Percentiles rank a stretch among this genome's conserved stretches.
phyloP scores from a whole-genome alignment of 2,113 vertebrate species.

The Microcebus murinus region DNA sequence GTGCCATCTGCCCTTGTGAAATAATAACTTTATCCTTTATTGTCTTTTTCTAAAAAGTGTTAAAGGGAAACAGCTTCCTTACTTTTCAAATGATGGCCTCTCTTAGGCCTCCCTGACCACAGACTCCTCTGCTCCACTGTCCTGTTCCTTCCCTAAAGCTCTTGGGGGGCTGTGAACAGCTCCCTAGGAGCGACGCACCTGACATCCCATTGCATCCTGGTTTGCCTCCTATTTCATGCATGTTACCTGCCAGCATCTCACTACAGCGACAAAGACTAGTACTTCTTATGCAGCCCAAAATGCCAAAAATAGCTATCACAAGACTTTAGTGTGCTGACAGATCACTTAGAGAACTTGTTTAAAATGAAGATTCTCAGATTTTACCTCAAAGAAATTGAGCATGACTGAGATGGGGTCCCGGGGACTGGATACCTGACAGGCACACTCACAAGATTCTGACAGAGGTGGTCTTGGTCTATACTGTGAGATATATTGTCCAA shows the following conservation, averaged over 20 bases:
- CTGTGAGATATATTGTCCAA: neutral
- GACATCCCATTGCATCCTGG: neutral
- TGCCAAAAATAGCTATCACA: neutral
- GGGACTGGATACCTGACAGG: neutral
- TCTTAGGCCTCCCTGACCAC: neutral
- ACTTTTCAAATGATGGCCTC: neutral
- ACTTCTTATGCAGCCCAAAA: neutral
- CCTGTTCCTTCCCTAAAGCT: neutral
- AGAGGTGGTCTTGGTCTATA: neutral
- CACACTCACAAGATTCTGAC: neutral
- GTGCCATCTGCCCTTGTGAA: neutral
- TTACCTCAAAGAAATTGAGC: neutral
- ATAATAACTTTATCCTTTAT: neutral
- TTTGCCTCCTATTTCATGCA: neutral
- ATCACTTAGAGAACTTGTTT: neutral
- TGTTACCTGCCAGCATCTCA: neutral
- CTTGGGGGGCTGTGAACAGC: neutral
- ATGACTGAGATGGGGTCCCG: neutral
- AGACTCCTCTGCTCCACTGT: neutral
- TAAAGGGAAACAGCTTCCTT: neutral
- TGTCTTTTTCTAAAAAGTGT: neutral
- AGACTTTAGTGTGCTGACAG: neutral
- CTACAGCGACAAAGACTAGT: neutral
- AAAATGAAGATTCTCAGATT: constrained; percentile 10
- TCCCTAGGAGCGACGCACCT: neutral